These are phyloP conservation scores for Hippocampus zosterae DNA, from an alignment of 2,113 vertebrate genomes.

Conservation along the genomic window DNA sequence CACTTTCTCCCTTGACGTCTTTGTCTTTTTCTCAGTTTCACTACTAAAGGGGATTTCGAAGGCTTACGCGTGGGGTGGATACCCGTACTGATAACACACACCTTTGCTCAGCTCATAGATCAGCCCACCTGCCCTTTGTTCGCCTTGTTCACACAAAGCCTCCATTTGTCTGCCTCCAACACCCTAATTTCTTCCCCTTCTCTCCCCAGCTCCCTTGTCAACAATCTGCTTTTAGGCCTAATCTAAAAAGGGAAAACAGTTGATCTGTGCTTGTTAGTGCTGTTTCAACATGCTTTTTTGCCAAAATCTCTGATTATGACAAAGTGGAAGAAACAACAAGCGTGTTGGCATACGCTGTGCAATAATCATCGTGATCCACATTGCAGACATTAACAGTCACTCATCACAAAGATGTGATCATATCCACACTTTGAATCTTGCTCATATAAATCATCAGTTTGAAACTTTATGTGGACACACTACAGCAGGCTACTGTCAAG, in stretches of 20 bases:
- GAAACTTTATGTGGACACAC: neutral
- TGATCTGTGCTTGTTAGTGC: slow-evolving; percentile 36
- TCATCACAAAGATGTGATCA: neutral
- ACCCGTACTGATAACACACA: slow-evolving; percentile 32
- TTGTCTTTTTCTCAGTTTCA: slow-evolving; percentile 31
- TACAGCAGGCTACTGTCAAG: neutral
- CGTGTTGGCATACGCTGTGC: neutral
- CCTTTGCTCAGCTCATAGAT: slow-evolving; percentile 43
- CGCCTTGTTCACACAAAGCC: slow-evolving; percentile 48
- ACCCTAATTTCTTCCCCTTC: slow-evolving; percentile 20
- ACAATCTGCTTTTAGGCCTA: slow-evolving; percentile 35
- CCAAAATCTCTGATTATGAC: slow-evolving; percentile 13
- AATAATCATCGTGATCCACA: slow-evolving; percentile 15
- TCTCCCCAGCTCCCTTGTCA: slow-evolving; percentile 17
- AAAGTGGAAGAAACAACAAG: slow-evolving; percentile 18
- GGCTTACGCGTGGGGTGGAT: slow-evolving; percentile 45
- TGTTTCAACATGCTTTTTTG: slow-evolving; percentile 16
- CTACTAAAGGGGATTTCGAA: slow-evolving; percentile 38
- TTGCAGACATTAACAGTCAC: neutral
- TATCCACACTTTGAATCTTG: neutral
- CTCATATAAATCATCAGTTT: neutral
- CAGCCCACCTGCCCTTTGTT: slow-evolving; percentile 49
- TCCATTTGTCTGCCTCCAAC: slow-evolving; percentile 35
- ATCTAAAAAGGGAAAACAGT: slow-evolving; percentile 28
- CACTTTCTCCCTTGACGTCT: slow-evolving; percentile 35